These are phyloP conservation scores for Turdus rufiventris DNA, from an alignment of 2,113 vertebrate species.

Conservation along the genomic window DNA sequence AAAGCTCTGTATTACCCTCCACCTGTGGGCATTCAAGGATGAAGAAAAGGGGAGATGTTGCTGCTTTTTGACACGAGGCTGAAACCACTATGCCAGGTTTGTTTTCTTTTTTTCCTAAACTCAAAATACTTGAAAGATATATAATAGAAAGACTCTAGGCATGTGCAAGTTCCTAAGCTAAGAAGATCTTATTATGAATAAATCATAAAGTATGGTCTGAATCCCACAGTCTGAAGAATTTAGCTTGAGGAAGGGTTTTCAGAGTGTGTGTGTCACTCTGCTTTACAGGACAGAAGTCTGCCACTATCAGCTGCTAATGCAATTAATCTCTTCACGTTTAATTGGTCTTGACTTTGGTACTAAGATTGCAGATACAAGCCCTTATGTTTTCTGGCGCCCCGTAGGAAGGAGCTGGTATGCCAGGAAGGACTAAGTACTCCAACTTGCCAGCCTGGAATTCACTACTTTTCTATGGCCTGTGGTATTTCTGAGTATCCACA, in stretches of 20 bases:
- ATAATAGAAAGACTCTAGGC: background rate
- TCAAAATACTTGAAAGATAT: background rate
- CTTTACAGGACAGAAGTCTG: background rate
- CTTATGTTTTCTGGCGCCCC: background rate
- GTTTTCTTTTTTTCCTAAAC: background rate
- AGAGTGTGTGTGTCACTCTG: background rate
- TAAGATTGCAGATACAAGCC: background rate
- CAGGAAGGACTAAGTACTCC: background rate
- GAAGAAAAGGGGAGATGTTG: background rate
- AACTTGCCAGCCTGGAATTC: background rate
- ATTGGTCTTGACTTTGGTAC: background rate
- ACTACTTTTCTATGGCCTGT: background rate
- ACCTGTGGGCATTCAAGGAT: background rate
- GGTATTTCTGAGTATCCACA: background rate
- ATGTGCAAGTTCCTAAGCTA: background rate
- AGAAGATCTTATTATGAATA: background rate
- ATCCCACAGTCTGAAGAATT: background rate
- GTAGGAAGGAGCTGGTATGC: background rate
- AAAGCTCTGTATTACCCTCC: background rate
- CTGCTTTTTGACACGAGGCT: background rate
- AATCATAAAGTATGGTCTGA: background rate
- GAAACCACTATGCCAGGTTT: background rate
- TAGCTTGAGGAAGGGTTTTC: constrained; percentile 1
- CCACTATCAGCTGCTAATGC: background rate
- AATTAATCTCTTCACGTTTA: background rate